These are phyloP conservation scores for Clitarchus hookeri DNA, from an alignment of 2,888 invertebrate genomes.

Conservation along the genomic window DNA sequence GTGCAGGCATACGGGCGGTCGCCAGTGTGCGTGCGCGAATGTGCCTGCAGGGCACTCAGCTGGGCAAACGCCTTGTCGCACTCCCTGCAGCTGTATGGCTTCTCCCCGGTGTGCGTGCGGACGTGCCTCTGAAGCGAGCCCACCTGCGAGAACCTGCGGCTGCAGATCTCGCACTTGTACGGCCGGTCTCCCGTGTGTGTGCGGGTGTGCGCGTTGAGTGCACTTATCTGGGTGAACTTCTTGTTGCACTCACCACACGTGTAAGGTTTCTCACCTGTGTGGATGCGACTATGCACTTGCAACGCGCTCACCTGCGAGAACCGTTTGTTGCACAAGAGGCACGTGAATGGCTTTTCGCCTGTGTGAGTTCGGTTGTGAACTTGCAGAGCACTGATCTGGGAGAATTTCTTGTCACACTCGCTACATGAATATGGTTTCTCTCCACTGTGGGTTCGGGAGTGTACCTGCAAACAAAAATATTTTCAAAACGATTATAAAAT, in stretches of 20 bases:
- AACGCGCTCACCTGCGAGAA: conserved; percentile 28
- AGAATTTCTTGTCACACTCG: conserved; percentile 57
- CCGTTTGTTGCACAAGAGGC: conserved; percentile 29
- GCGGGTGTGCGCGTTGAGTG: conserved; percentile 31
- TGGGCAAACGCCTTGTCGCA: conserved; percentile 15
- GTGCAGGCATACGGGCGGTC: not conserved
- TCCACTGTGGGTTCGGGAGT: conserved; percentile 50
- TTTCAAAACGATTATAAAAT: not conserved
- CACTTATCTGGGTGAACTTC: conserved; percentile 29
- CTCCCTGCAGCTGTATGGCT: not conserved
- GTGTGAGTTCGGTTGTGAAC: conserved; percentile 33
- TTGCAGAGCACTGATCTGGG: conserved; percentile 52
- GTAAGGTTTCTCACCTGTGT: conserved; percentile 30
- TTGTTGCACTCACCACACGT: conserved; percentile 29
- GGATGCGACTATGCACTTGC: conserved; percentile 28
- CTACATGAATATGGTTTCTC: conserved; percentile 53
- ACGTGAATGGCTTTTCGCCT: conserved; percentile 30
- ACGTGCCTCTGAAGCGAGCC: conserved; percentile 20
- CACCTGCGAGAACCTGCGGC: conserved; percentile 11
- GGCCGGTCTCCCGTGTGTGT: conserved; percentile 25
- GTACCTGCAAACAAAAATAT: conserved; percentile 36
- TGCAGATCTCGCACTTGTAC: conserved; percentile 18
- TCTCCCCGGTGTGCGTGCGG: conserved; percentile 20
- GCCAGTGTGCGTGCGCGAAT: conserved; percentile 20
- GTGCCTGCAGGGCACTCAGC: conserved; percentile 16